phyloP scores from a whole-genome alignment of 2,888 invertebrate species.

The Tortricodes alternella region DNA sequence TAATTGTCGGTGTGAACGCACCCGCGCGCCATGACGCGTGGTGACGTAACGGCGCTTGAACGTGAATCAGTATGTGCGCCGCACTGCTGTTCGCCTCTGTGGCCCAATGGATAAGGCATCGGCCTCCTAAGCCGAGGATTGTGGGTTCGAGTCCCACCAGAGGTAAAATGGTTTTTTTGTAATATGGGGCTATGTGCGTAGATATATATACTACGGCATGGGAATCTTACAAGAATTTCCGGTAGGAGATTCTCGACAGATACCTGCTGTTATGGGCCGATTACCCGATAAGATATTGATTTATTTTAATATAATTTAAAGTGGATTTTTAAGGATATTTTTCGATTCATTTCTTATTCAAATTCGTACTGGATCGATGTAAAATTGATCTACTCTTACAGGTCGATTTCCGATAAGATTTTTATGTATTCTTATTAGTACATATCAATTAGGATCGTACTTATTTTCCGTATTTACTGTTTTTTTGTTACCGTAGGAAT shows the following conservation, averaged over 20 bases:
- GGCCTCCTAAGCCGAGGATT: conserved; percentile 93
- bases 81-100: conserved; percentile 92
- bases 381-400: no score
- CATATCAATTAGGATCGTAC: no score
- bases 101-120: conserved; percentile 93
- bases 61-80: conserved; percentile 86
- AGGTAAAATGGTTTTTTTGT: conserved; percentile 82
- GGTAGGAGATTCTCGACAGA: background rate
- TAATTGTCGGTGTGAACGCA: conserved; percentile 51
- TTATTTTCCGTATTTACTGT: no score
- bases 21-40: conserved; percentile 44
- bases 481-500: no score
- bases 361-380: no score
- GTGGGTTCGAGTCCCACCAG: conserved; percentile 94
- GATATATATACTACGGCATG: background rate
- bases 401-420: no score
- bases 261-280: background rate
- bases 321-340: no score
- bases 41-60: conserved; percentile 59
- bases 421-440: no score
- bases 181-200: conserved; percentile 8
- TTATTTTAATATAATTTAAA: no score
- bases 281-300: background rate
- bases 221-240: background rate
- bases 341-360: no score